phyloP scores from a whole-genome alignment of 1,140 invertebrate genomes.

The Bombus pascuorum region DNA sequence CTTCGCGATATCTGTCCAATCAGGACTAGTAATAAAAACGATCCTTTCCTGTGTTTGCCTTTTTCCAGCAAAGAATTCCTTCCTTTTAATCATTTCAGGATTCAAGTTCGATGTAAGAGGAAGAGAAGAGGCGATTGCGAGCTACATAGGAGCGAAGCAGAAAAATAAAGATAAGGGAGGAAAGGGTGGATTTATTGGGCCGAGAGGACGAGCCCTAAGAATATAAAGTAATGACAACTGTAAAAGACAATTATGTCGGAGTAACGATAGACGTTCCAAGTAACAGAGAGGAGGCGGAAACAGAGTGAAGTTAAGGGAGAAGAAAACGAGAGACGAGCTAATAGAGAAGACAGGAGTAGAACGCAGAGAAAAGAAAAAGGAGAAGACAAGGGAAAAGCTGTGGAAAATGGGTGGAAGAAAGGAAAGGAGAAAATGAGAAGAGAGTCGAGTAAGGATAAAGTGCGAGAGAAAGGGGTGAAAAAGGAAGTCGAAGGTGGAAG shows the following conservation, averaged over 20 bases:
- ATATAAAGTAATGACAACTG: slow-evolving; percentile 15
- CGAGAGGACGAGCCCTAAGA: neutral
- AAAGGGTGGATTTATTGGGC: slow-evolving; percentile 29
- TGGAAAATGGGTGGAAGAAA: neutral
- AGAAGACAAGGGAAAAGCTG: neutral
- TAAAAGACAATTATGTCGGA: slow-evolving; percentile 16
- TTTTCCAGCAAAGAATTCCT: neutral
- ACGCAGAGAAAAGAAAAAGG: neutral
- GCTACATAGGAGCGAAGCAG: neutral
- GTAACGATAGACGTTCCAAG: neutral
- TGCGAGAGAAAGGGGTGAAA: neutral
- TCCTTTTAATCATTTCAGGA: neutral
- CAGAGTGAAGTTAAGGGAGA: neutral
- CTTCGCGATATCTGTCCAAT: no score
- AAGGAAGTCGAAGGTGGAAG: neutral
- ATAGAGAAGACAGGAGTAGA: neutral
- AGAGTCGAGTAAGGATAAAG: neutral
- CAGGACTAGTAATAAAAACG: no score
- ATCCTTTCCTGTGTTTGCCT: neutral
- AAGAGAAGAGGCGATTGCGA: neutral
- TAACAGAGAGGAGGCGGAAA: neutral
- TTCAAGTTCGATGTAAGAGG: neutral
- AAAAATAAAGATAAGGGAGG: neutral
- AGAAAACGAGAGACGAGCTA: neutral
- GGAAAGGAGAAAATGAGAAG: neutral